phyloP scores from a whole-genome alignment of 2,113 vertebrate genomes.

The Chelonoidis abingdonii region DNA sequence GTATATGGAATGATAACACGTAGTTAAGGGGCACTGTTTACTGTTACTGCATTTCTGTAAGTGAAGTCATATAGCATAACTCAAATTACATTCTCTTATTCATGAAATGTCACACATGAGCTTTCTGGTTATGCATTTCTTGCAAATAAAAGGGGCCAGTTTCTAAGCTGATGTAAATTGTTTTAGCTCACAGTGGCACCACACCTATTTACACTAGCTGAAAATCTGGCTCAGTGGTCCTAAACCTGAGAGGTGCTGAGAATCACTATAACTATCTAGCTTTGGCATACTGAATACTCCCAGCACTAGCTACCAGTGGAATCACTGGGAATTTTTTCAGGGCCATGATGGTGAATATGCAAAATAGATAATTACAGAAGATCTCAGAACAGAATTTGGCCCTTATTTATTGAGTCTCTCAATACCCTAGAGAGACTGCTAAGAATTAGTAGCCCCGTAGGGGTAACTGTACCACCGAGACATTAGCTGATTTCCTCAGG shows the following conservation, averaged over 20 bases:
- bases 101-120: not conserved
- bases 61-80: rapidly evolving
- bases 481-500: not conserved
- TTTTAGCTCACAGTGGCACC: not conserved
- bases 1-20: not conserved
- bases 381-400: not conserved
- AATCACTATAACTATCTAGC: not conserved
- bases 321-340: not conserved
- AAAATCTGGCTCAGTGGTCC: not conserved
- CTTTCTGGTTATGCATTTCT: conserved; percentile 22
- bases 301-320: not conserved
- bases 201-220: not conserved
- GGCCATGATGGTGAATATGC: not conserved
- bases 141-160: not conserved
- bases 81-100: not conserved
- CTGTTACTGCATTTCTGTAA: not conserved
- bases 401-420: not conserved
- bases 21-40: not conserved
- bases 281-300: not conserved
- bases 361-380: not conserved
- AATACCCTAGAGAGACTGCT: not conserved
- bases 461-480: rapidly evolving
- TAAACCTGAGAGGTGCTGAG: not conserved
- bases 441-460: not conserved
- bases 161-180: not conserved